Percentiles rank a stretch among this genome's conserved stretches.
Conservation (phyloP, 2,113 vertebrate genomes). For the Macrotus californicus region DNA sequence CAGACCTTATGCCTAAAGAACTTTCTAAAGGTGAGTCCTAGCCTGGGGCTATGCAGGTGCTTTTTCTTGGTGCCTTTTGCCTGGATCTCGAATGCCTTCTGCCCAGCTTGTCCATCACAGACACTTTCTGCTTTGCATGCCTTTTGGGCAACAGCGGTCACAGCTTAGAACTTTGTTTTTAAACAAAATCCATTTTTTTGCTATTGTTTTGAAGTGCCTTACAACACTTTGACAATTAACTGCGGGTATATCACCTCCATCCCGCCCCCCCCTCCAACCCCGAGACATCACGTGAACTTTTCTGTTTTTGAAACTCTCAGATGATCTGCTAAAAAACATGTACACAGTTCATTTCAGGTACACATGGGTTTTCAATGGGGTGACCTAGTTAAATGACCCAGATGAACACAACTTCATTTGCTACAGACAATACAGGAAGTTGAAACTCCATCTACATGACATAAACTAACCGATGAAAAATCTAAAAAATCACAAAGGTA, state of each 20-base stretch:
- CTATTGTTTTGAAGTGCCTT: background rate
- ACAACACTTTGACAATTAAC: background rate
- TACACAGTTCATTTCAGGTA: background rate
- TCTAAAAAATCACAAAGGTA: background rate
- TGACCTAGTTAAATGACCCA: background rate
- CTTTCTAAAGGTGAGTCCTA: conserved; percentile 85
- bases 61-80: conserved; percentile 84
- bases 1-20: conserved; percentile 94
- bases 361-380: background rate
- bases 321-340: background rate
- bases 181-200: conserved; percentile 8
- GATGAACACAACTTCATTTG: background rate
- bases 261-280: background rate
- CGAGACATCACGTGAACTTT: background rate
- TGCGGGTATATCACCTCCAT: fast-evolving
- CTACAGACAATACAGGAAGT: background rate
- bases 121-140: conserved; percentile 71
- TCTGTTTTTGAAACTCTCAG: background rate
- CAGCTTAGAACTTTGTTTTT: conserved; percentile 47
- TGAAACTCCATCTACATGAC: background rate
- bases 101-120: conserved; percentile 74
- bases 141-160: conserved; percentile 76
- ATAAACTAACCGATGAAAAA: background rate
- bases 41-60: conserved; percentile 80
- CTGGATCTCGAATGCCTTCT: conserved; percentile 79